Evolutionary conservation across 2,888 invertebrate genomes (phyloP).

Genomic region (Alviniconcha strummeri): DNA sequence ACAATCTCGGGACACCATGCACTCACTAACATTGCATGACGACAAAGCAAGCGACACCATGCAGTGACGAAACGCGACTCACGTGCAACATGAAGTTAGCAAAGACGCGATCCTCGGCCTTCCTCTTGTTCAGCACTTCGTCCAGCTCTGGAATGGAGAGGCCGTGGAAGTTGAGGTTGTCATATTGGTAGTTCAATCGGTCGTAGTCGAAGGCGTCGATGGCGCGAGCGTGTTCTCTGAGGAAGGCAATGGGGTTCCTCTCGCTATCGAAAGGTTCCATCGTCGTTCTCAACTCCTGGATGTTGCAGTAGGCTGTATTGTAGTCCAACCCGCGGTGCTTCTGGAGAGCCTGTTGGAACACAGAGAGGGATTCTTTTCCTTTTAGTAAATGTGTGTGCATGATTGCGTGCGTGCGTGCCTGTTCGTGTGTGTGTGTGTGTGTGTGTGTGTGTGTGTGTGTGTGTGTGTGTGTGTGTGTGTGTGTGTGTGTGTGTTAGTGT

Average conservation of each 20-base stretch:
- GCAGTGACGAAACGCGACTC: constrained; percentile 3
- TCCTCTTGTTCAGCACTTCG: constrained; percentile 35
- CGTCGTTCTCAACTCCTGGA: constrained; percentile 40
- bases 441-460: no score
- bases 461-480: no score
- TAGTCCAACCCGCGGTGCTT: constrained; percentile 44
- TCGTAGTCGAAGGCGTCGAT: constrained; percentile 47
- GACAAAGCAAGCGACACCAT: no score
- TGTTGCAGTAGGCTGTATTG: constrained; percentile 48
- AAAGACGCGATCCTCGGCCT: constrained; percentile 39
- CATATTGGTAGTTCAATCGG: constrained; percentile 47
- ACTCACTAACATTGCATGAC: no score
- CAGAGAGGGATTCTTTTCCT: no score
- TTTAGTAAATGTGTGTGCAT: no score
- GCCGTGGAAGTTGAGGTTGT: constrained; percentile 49
- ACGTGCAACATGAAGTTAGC: constrained; percentile 37
- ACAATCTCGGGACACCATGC: no score
- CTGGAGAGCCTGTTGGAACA: constrained; percentile 38
- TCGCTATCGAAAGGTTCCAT: constrained; percentile 44
- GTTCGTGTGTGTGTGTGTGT: no score
- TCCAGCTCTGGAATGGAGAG: constrained; percentile 48
- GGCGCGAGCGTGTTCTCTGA: constrained; percentile 35
- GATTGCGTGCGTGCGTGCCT: no score
- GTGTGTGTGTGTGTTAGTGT: no score
- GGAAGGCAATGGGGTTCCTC: constrained; percentile 34